Evolutionary conservation across 2,113 vertebrate genomes (phyloP).

Genomic region (Mionectes macconnelli): DNA sequence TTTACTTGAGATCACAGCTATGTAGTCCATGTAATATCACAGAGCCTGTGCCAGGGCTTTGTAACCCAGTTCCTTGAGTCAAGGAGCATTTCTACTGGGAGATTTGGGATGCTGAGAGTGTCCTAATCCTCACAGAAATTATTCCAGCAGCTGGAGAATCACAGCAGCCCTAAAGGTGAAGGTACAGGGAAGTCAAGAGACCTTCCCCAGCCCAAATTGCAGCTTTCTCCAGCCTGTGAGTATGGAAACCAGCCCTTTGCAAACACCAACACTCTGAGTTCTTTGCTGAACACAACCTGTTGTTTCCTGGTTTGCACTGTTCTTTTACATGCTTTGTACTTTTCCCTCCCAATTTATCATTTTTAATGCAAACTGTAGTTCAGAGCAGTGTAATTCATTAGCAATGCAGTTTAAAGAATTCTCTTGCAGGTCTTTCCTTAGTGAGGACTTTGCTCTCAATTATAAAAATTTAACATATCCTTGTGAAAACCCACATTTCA

Average conservation of each 20-base stretch:
- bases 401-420: neutral
- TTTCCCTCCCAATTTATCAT: neutral
- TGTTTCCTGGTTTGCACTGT: neutral
- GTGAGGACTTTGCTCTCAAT: neutral
- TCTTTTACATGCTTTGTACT: neutral
- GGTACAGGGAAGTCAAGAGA: neutral
- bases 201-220: neutral
- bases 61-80: neutral
- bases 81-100: neutral
- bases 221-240: neutral
- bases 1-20: neutral
- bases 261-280: neutral
- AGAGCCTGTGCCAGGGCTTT: neutral
- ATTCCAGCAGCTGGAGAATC: neutral
- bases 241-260: neutral
- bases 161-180: neutral
- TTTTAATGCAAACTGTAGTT: neutral
- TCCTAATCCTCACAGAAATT: neutral
- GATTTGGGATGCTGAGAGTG: neutral
- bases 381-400: neutral
- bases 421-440: neutral
- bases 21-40: neutral
- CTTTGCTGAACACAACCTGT: neutral
- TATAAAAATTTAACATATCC: neutral
- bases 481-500: neutral